Conservation (phyloP, 2,888 invertebrate species). For the Scaeva pyrastri region DNA sequence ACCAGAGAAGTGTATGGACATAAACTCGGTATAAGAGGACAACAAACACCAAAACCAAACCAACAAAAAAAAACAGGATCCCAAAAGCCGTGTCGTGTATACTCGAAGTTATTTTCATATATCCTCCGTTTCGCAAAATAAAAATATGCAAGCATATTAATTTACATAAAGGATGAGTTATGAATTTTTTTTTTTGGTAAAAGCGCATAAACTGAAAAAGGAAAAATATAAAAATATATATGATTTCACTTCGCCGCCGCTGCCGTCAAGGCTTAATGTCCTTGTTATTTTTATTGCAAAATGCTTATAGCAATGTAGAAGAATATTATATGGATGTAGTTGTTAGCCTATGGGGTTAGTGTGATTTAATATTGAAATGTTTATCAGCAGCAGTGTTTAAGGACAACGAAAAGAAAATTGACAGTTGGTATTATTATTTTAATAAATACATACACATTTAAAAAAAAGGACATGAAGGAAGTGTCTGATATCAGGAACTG, state of each 20-base stretch:
- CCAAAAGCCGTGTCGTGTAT: neutral
- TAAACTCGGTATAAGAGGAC: neutral
- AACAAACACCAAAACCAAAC: no score
- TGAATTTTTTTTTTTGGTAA: neutral
- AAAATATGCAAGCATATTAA: constrained; percentile 64
- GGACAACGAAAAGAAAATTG: neutral
- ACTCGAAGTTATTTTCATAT: constrained; percentile 5
- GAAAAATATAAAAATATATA: no score
- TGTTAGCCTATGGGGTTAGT: neutral
- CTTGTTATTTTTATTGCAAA: constrained; percentile 19
- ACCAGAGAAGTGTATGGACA: neutral
- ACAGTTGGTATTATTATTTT: constrained; percentile 16
- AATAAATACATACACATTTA: constrained; percentile 1
- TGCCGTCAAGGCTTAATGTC: neutral
- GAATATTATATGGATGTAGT: neutral
- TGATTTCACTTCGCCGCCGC: no score
- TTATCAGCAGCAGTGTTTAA: neutral
- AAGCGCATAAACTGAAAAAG: neutral
- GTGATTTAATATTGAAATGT: neutral
- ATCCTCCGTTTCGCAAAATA: neutral
- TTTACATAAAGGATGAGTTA: constrained; percentile 63
- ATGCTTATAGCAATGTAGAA: neutral
- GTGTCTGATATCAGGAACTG: neutral
- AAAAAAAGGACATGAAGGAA: neutral
- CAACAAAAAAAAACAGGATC: neutral